Conservation (phyloP, 2,113 vertebrate genomes). For the Chrysochloris asiatica region DNA sequence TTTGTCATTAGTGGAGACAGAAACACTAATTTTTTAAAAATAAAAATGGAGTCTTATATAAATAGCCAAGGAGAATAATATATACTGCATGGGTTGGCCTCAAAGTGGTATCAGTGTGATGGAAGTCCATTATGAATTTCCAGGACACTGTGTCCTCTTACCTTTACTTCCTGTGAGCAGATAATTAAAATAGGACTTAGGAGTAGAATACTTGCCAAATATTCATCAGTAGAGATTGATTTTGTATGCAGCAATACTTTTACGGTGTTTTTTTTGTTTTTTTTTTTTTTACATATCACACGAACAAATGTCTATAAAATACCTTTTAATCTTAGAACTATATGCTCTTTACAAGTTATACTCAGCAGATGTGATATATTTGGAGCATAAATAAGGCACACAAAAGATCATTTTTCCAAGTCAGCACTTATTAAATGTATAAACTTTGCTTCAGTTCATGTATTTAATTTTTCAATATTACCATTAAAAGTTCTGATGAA, state of each 20-base stretch:
- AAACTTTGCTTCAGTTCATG: background rate
- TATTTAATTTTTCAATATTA: conserved; percentile 3
- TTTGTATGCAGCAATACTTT: conserved; percentile 39
- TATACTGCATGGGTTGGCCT: background rate
- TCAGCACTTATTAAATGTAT: background rate
- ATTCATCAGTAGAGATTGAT: background rate
- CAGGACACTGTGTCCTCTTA: background rate
- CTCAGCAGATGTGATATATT: background rate
- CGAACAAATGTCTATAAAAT: background rate
- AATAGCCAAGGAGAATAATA: conserved; percentile 60
- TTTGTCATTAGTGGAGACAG: conserved; percentile 82
- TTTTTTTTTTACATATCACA: conserved; percentile 38
- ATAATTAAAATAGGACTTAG: conserved; percentile 42
- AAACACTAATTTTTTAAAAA: conserved; percentile 69
- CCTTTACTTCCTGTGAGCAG: conserved; percentile 36
- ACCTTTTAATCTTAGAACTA: background rate
- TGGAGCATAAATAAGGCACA: background rate
- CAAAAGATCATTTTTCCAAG: background rate
- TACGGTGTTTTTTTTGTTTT: too few species aligned
- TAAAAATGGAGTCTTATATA: conserved; percentile 67
- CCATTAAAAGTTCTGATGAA: background rate
- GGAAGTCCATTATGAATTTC: conserved; percentile 12
- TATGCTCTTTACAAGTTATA: background rate
- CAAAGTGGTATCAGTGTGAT: background rate
- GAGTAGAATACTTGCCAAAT: conserved; percentile 50